These are phyloP conservation scores for Plebejus anna DNA, from an alignment of 2,888 invertebrate genomes.

Conservation along the genomic window DNA sequence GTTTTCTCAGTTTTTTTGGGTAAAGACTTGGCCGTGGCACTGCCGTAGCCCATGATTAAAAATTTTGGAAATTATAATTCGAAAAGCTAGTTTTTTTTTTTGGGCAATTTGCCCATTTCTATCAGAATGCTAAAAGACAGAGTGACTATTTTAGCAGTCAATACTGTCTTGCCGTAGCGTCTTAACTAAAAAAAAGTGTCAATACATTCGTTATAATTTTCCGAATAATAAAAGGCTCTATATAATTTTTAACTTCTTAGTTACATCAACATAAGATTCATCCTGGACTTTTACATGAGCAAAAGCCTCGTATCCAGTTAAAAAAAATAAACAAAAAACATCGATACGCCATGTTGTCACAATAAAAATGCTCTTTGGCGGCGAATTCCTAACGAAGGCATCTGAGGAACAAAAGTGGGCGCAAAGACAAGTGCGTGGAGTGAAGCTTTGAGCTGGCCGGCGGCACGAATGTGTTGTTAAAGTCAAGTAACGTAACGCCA, in stretches of 20 bases:
- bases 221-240: neutral
- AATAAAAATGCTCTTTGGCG: constrained; percentile 11
- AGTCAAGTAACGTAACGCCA: neutral
- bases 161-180: no score
- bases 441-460: constrained; percentile 12
- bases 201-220: no score
- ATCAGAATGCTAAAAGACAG: neutral
- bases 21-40: neutral
- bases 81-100: neutral
- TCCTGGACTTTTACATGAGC: neutral
- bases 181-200: no score
- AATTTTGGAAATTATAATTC: no score
- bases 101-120: no score
- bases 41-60: neutral
- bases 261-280: no score
- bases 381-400: constrained; percentile 15
- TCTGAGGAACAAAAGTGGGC: constrained; percentile 14
- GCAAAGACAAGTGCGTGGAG: constrained; percentile 9
- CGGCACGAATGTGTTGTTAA: neutral
- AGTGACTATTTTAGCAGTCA: no score
- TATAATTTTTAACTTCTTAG: neutral
- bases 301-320: neutral
- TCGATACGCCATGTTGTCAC: neutral
- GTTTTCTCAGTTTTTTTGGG: neutral
- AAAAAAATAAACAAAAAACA: neutral